These are phyloP conservation scores for Gymnothorax javanicus DNA, from an alignment of 2,797 vertebrate species.

Conservation along the genomic window DNA sequence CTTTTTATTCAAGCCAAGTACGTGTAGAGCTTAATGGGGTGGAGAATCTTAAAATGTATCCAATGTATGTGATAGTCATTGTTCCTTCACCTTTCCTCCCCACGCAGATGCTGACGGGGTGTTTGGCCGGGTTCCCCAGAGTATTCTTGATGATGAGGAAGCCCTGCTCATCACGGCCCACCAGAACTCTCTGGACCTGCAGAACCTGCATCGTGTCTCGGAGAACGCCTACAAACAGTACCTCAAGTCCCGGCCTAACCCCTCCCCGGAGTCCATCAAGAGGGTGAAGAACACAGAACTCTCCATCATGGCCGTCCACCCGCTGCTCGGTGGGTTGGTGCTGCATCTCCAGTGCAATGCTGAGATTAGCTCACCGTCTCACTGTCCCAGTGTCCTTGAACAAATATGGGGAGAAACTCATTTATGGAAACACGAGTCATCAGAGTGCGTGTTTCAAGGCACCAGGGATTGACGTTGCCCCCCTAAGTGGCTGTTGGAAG, in stretches of 20 bases:
- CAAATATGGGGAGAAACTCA: neutral
- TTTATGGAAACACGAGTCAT: neutral
- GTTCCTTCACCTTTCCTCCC: neutral
- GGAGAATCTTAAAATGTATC: no score
- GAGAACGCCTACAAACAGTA: conserved; percentile 94
- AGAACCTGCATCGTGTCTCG: conserved; percentile 74
- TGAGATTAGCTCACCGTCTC: neutral
- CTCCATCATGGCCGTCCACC: conserved; percentile 83
- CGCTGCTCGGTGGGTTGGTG: conserved; percentile 80
- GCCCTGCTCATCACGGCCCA: conserved; percentile 74
- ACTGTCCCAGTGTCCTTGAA: neutral
- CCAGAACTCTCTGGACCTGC: conserved; percentile 79
- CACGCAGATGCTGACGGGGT: conserved; percentile 70
- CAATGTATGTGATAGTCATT: no score
- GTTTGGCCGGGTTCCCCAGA: conserved; percentile 89
- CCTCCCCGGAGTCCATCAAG: conserved; percentile 89
- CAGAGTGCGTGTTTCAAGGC: neutral
- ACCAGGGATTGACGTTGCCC: no score
- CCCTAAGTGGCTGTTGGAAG: no score
- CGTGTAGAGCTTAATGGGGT: neutral
- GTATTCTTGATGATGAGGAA: conserved; percentile 87
- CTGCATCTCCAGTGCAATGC: neutral
- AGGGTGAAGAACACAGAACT: conserved; percentile 82
- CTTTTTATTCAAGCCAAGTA: no score
- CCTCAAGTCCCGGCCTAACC: conserved; percentile 84